Conservation (phyloP, 2,888 invertebrate genomes). For the Mesodorylaimus sp. region DNA sequence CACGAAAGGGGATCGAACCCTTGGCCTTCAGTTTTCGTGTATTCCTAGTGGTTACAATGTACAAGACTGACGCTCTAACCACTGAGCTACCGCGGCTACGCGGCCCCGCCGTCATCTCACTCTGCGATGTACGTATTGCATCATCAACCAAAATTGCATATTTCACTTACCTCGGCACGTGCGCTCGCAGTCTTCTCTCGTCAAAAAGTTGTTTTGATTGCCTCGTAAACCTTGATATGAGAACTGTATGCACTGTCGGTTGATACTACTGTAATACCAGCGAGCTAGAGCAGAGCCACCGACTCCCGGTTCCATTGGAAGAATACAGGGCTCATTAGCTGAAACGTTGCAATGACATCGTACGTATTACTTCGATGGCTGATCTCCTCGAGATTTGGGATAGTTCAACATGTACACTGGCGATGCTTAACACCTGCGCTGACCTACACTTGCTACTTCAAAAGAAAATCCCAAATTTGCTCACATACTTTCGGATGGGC, state of each 20-base stretch:
- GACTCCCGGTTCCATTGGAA: slow-evolving; percentile 13
- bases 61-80: too few relatives aligned
- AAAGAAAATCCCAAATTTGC: neutral
- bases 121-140: too few relatives aligned
- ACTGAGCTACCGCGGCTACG: too few relatives aligned
- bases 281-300: slow-evolving; percentile 16
- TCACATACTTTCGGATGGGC: slow-evolving; percentile 6
- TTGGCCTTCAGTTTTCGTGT: too few relatives aligned
- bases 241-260: slow-evolving; percentile 11
- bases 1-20: too few relatives aligned
- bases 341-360: neutral
- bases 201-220: slow-evolving; percentile 14
- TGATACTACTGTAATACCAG: slow-evolving; percentile 12
- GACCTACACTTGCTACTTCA: neutral
- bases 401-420: too few relatives aligned
- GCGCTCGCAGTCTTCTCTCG: slow-evolving; percentile 8
- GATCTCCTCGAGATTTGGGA: too few relatives aligned
- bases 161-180: slow-evolving; percentile 12
- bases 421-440: neutral
- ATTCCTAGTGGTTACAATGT: too few relatives aligned
- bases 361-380: too few relatives aligned
- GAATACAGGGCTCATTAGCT: slow-evolving; percentile 6
- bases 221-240: slow-evolving; percentile 10
- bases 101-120: too few relatives aligned
- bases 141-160: too few relatives aligned